A percentile compares a stretch with the other conserved stretches of the same genome.
These are phyloP conservation scores for Stramonita haemastoma DNA, from an alignment of 2,888 invertebrate genomes.

Conservation along the genomic window DNA sequence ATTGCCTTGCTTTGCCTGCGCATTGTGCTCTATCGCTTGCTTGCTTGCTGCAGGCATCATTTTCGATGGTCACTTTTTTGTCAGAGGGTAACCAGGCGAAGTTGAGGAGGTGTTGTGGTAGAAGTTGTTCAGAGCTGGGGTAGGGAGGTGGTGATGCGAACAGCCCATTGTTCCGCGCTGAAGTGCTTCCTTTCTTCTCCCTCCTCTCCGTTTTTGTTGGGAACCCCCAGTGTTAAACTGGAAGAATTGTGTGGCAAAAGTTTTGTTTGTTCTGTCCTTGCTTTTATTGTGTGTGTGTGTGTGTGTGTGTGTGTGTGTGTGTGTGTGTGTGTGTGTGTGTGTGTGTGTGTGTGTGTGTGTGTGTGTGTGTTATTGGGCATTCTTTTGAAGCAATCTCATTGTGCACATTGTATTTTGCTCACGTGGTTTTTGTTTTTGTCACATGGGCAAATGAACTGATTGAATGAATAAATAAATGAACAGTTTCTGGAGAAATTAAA, in stretches of 20 bases:
- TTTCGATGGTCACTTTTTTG: neutral
- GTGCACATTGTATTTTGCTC: no score
- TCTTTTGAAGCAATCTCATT: no score
- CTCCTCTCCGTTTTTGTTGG: neutral
- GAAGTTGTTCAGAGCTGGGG: neutral
- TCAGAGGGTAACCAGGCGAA: neutral
- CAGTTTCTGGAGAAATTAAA: no score
- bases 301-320: constrained; percentile 14
- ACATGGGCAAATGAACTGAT: no score
- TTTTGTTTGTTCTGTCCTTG: no score
- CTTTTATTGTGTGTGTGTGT: neutral
- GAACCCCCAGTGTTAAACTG: neutral
- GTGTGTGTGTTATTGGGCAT: neutral
- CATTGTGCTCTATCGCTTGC: neutral
- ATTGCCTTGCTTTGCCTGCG: neutral
- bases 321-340: constrained; percentile 12
- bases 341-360: neutral
- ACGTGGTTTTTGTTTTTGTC: no score
- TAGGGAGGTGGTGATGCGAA: neutral
- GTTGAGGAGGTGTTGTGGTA: neutral
- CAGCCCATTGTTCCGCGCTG: neutral
- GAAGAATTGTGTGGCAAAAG: neutral
- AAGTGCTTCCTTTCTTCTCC: neutral
- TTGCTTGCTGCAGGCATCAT: neutral
- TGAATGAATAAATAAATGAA: no score